Conservation (phyloP, 2,113 vertebrate species). For the Noturus placidus region DNA sequence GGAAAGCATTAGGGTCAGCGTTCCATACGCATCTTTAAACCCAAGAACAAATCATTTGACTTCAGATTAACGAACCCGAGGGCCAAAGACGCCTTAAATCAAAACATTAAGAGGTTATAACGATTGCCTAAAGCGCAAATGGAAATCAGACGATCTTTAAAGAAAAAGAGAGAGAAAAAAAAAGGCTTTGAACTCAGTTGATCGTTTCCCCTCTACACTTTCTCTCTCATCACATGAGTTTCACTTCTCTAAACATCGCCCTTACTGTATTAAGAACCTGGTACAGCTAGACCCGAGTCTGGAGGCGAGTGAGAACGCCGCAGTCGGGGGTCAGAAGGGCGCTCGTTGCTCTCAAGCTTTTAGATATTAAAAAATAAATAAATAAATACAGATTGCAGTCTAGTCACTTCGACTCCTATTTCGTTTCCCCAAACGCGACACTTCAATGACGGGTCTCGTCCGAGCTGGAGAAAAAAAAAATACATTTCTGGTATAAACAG, state of each 20-base stretch:
- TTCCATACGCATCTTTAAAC: conserved; percentile 33
- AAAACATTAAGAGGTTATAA: background rate
- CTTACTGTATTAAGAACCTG: background rate
- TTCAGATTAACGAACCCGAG: background rate
- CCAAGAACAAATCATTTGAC: conserved; percentile 15
- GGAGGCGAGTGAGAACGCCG: background rate
- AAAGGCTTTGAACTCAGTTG: background rate
- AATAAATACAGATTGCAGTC: background rate
- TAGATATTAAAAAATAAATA: background rate
- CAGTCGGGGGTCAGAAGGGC: conserved; percentile 46
- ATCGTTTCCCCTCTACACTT: background rate
- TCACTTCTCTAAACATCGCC: background rate
- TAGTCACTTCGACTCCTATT: conserved; percentile 56
- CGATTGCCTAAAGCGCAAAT: background rate
- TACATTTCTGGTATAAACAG: background rate
- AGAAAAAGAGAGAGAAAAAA: background rate
- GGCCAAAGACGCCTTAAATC: conserved; percentile 1
- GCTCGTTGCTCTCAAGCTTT: conserved; percentile 57
- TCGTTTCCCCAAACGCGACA: conserved; percentile 42
- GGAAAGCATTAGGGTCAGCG: conserved; percentile 8
- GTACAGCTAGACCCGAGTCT: background rate
- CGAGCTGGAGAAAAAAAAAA: background rate
- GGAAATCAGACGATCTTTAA: background rate
- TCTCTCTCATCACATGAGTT: background rate
- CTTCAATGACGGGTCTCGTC: conserved; percentile 17